Percentiles rank a stretch among this genome's conserved stretches.
These are phyloP conservation scores for Iguana delicatissima DNA, from an alignment of 2,797 vertebrate species.

Conservation along the genomic window DNA sequence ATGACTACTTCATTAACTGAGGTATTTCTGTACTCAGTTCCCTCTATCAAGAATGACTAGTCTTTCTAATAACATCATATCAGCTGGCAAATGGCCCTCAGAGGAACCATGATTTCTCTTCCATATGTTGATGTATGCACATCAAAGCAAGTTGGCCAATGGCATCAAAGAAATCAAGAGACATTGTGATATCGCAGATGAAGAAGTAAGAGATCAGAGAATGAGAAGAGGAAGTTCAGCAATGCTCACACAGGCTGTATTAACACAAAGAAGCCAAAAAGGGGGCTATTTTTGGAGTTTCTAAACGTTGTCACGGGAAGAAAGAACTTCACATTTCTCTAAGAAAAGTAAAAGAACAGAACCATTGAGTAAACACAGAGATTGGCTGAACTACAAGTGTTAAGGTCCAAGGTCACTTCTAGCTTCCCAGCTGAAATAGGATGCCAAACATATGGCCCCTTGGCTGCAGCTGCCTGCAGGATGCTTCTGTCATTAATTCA, in stretches of 20 bases:
- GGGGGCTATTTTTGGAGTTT: constrained; percentile 8
- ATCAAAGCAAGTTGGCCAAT: neutral
- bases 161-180: neutral
- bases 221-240: neutral
- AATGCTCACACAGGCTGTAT: neutral
- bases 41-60: neutral
- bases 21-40: neutral
- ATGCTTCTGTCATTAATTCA: constrained; percentile 40
- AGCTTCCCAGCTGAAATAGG: constrained; percentile 48
- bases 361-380: constrained; percentile 16
- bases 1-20: no score
- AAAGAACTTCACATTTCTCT: neutral
- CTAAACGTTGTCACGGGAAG: neutral
- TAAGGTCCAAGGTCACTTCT: constrained; percentile 48
- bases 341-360: neutral
- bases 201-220: neutral
- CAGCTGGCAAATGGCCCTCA: neutral
- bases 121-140: neutral
- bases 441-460: constrained; percentile 3
- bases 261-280: neutral
- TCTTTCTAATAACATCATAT: neutral
- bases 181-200: neutral
- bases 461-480: neutral
- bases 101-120: neutral
- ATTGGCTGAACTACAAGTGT: constrained; percentile 9